Base-by-base conservation (phyloP, 2,113 vertebrate genomes). In the Psilopogon haemacephalus region DNA sequence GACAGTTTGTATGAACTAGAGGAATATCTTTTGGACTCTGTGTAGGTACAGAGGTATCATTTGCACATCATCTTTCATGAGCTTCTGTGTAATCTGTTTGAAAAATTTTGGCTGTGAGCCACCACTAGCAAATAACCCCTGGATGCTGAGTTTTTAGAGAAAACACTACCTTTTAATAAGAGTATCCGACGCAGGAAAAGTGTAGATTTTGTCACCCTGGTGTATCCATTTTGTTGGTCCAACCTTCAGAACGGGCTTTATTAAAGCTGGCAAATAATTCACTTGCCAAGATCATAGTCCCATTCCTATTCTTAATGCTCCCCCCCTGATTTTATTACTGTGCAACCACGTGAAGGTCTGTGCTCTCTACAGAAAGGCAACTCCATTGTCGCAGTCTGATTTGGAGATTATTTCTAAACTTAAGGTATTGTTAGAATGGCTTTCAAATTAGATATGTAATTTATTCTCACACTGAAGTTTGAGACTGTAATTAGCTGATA, bases 311-410 rank as follows among this genome's bases (percentile, higher is more conserved):
- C 7, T 46, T 72, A 59, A 44, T 24, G 28, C 8, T 80, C 12
- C 56, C 28, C n/a, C 42, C 8, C 28, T 74, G 50, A 35, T 73
- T 73, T 42, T 68, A 15, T 7, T 73, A 0, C n/a, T 27, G 11
- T 32, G 24, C 0, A 0, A 10, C 23, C 0, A 0, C 50, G 40
- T 89, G 44, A 70, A 93, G 73, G 70, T 83, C 42, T 33, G 5
- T 58, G 33, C 32, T 73, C 69, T 48, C 14, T 46, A 38, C 30
- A 56, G 38, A 55, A n/a, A 62, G 26, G 56, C 48, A 80, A 15
- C 62, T 84, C 63, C 67, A 58, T 3, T 35, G 69, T 63, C 59
- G 37, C 64, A 38, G 37, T 18, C 52, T 83, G 59, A 79, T 76
- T 46, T 79, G 84, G 74, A 92, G 67, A 68, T 73, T 54, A 50